Evolutionary conservation across 2,797 vertebrate species (phyloP).

Genomic region (Eutrigla gurnardus): DNA sequence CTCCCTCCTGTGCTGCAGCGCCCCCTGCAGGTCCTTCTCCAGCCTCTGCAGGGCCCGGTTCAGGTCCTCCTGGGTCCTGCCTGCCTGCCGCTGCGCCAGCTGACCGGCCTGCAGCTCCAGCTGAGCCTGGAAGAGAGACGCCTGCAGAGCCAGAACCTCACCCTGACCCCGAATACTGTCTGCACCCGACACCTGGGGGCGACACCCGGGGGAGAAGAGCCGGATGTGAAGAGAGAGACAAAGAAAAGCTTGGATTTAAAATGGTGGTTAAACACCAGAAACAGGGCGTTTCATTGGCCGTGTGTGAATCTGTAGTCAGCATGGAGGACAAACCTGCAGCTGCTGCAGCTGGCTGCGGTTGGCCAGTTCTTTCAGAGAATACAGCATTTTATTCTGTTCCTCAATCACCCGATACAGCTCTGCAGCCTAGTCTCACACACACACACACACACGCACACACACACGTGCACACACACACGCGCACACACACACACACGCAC

Average conservation of each 20-base stretch:
- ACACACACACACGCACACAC: constrained; percentile 17
- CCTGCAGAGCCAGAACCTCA: constrained; percentile 88
- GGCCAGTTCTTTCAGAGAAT: constrained; percentile 87
- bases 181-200: constrained; percentile 76
- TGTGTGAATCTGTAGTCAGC: background rate
- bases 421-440: constrained; percentile 78
- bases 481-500: constrained; percentile 7
- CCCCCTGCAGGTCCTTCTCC: constrained; percentile 82
- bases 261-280: background rate
- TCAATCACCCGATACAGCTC: constrained; percentile 88
- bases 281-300: background rate
- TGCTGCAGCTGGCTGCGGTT: constrained; percentile 85
- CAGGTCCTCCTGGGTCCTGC: constrained; percentile 84
- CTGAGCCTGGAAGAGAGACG: constrained; percentile 89
- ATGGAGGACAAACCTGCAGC: constrained; percentile 80
- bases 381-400: constrained; percentile 89
- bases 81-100: constrained; percentile 81
- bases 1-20: constrained; percentile 86
- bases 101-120: constrained; percentile 89
- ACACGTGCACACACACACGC: background rate
- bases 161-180: constrained; percentile 77
- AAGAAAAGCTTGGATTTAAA: background rate
- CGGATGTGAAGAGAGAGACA: background rate
- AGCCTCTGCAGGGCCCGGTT: constrained; percentile 80
- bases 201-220: background rate